A percentile compares a stretch with the other conserved stretches of the same genome.
phyloP scores from a whole-genome alignment of 2,113 vertebrate genomes.

The Protobothrops mucrosquamatus region DNA sequence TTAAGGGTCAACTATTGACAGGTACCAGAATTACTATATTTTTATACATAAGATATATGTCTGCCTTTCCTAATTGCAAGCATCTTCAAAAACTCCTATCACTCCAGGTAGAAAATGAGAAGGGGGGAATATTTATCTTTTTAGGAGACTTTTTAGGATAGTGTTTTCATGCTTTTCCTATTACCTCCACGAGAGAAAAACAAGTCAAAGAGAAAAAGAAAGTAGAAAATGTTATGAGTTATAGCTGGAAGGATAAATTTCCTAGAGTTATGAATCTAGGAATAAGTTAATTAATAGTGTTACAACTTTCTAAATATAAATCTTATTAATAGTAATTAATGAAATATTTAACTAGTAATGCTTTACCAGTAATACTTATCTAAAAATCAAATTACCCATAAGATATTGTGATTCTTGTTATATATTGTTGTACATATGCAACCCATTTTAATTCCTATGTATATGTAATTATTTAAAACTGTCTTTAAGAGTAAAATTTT shows the following conservation, averaged over 20 bases:
- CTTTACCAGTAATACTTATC: neutral
- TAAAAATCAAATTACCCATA: neutral
- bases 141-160: neutral
- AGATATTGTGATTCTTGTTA: neutral
- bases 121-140: neutral
- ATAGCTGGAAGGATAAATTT: neutral
- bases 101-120: neutral
- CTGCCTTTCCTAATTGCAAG: neutral
- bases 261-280: neutral
- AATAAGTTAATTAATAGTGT: neutral
- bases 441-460: neutral
- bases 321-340: neutral
- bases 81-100: neutral
- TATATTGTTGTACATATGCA: neutral
- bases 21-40: neutral
- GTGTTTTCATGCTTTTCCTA: neutral
- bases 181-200: neutral
- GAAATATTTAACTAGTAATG: neutral
- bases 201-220: neutral
- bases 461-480: neutral
- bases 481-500: neutral
- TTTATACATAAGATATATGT: neutral
- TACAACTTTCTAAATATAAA: neutral
- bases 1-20: neutral
- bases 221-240: neutral